Percentiles rank a stretch among this genome's conserved stretches.
Evolutionary conservation across 1,140 invertebrate species (phyloP).

Genomic region (Adelges cooleyi): DNA sequence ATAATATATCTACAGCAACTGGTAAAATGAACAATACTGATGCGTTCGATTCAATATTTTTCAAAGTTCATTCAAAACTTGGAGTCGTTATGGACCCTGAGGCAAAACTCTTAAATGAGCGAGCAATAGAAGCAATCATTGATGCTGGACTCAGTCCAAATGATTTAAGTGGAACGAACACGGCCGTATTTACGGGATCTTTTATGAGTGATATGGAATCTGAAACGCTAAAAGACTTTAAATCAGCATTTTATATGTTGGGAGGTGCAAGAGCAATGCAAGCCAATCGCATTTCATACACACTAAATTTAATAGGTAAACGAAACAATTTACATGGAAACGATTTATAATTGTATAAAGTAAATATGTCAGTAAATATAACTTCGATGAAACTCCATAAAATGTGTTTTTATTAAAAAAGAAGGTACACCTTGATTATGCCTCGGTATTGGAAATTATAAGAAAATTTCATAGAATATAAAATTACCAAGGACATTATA

Average conservation of each 20-base stretch:
- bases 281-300: constrained; percentile 46
- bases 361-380: no score
- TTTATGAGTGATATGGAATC: not conserved
- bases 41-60: constrained; percentile 33
- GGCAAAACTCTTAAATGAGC: constrained; percentile 23
- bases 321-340: no score
- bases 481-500: no score
- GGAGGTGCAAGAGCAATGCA: constrained; percentile 55
- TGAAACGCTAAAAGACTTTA: no score
- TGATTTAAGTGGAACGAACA: not conserved
- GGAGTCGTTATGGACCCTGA: constrained; percentile 31
- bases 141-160: constrained; percentile 15
- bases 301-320: constrained; percentile 17
- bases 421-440: no score
- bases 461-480: no score
- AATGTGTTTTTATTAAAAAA: no score
- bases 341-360: no score
- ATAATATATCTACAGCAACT: not conserved
- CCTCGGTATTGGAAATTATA: no score
- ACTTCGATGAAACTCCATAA: no score
- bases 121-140: constrained; percentile 28
- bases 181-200: not conserved
- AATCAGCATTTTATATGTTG: constrained; percentile 38
- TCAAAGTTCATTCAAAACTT: constrained; percentile 33
- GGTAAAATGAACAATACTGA: constrained; percentile 11